Evolutionary conservation across 2,113 vertebrate genomes (phyloP), one percentile per base, ranked within the genome.

Genomic region (Stictonetta naevosa): DNA sequence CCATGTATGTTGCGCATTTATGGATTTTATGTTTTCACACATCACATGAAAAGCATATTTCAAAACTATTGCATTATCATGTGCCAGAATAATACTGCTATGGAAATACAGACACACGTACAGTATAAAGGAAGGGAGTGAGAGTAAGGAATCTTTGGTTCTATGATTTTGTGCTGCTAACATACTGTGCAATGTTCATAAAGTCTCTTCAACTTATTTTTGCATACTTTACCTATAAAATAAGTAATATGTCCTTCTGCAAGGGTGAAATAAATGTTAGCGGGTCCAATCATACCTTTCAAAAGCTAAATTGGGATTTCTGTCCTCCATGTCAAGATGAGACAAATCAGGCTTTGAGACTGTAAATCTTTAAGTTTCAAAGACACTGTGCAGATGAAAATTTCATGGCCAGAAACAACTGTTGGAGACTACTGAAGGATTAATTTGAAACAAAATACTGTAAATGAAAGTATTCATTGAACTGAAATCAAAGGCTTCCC

Each of bases 21-120:
- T 89, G 93, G 91, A 84, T 83, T 95, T 97, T 91, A 91, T 94
- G 74, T 92, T 92, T 95, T 78, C 88, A 88, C 95, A 96, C 88
- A 91, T 92, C 81, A 62, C 92, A 85, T 71, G 91, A 92, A 96
- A 96, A 87, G 77, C 74, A 55, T 93, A 93, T 94, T 96, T 96
- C 93, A 96, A 81, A 96, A 86, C 74, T 95, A 94, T 91, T 93
- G 69, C 92, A 78, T 88, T 96, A 94, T 72, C 31, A 2, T 50
- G 83, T 93, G 86, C 84, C 90, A 97, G 92, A 83, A 92, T 88
- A 92, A 95, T 92, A 91, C 88, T 92, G 87, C 85, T 92, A 15
- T 77, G 93, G 87, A 93, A 97, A 83, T 88, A 64, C 87, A 94
- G 92, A 63, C 78, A 90, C 68, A 71, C 13, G 85, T 71, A 42